Base-by-base conservation (phyloP, 2,113 vertebrate genomes). In the rat (Rattus norvegicus) region DNA sequence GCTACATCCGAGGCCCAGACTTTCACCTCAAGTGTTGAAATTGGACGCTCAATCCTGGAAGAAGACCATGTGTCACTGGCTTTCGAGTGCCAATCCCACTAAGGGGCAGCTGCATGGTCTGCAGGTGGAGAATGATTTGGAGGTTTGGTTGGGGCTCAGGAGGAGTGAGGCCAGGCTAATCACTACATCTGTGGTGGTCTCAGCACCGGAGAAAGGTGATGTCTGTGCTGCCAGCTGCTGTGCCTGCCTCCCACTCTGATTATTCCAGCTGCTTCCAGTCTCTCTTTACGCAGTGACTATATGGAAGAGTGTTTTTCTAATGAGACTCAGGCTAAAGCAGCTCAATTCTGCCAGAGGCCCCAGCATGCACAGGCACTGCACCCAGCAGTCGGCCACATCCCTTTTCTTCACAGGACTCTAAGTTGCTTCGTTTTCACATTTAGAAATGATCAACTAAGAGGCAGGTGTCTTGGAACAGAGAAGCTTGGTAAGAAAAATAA, bases 401-500 rank as follows among this genome's bases (percentile, higher is more conserved):
- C n/a, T 17, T 94, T 61, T 92, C 91, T 94, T 91, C 72, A 56
- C 54, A 28, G 72, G 90, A 91, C 33, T 91, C 83, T 47, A 56
- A 69, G 91, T 79, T 73, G 72, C 67, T 94, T 95, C 30, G 49
- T 91, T 91, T 94, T 92, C 88, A 70, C 49, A 75, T 91, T 83
- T 84, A 97, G 54, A 79, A 28, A 20, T 56, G 88, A 97, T 47
- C 73, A 75, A 80, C 86, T n/a, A 67, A 95, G 89, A 96, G 63
- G 72, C 95, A 97, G 96, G 72, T 97, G 93, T 95, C 91, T 93
- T 80, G 86, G 93, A 96, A 87, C 61, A 97, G 81, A 87, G 85
- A 91, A 92, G 49, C 49, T 69, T 54, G 54, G 72, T 93, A 96
- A 97, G 96, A 97, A 96, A 97, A 97, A 95, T 90, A 94, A 97